These are phyloP conservation scores for Nothocercus nigrocapillus DNA, from an alignment of 2,113 vertebrate genomes.

Conservation along the genomic window DNA sequence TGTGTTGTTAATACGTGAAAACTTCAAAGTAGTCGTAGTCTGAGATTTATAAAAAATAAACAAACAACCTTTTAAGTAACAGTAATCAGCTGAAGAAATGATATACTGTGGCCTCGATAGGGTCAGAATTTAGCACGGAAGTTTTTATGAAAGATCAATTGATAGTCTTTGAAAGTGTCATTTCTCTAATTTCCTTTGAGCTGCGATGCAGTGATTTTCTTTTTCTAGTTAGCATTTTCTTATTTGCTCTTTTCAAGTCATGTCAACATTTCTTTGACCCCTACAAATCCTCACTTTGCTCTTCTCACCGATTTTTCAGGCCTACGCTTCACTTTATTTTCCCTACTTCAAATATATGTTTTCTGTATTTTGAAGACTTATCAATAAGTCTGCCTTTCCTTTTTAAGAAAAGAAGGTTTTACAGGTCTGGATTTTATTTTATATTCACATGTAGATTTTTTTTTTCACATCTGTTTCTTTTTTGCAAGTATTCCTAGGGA, in stretches of 20 bases:
- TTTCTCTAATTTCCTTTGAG: background rate
- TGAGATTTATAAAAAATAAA: background rate
- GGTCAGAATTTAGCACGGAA: background rate
- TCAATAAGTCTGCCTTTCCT: background rate
- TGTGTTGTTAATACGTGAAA: background rate
- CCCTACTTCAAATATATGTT: background rate
- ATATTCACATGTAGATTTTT: background rate
- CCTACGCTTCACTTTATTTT: background rate
- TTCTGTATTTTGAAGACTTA: background rate
- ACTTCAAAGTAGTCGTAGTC: background rate
- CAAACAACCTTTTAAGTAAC: background rate
- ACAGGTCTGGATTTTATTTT: constrained; percentile 33
- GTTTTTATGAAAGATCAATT: background rate
- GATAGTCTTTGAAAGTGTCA: background rate
- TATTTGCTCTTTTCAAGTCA: background rate
- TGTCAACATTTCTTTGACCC: background rate
- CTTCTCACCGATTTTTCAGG: background rate
- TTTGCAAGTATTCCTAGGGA: background rate
- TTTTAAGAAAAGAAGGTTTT: background rate
- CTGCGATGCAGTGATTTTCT: background rate
- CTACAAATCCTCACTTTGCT: constrained; percentile 2
- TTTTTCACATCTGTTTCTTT: constrained; percentile 30
- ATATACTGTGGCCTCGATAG: background rate
- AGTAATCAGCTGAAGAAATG: background rate
- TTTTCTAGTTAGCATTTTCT: background rate